These are phyloP conservation scores for Myripristis murdjan DNA, from an alignment of 2,797 vertebrate species.

Conservation along the genomic window DNA sequence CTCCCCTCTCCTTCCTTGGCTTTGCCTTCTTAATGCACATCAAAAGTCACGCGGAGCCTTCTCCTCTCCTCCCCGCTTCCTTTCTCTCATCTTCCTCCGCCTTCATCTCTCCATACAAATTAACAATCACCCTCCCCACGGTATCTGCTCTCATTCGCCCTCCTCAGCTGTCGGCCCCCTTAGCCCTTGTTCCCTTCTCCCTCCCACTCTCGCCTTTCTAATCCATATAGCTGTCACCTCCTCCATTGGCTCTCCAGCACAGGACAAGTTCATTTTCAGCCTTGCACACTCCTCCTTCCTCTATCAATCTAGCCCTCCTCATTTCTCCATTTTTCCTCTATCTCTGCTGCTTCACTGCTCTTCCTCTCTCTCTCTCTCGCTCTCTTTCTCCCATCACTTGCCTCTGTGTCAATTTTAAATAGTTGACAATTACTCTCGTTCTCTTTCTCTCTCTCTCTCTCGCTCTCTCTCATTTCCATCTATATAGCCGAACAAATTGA, in stretches of 20 bases:
- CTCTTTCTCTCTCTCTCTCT: conserved; percentile 12
- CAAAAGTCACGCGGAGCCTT: background rate
- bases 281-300: conserved; percentile 36
- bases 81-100: conserved; percentile 3
- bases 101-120: conserved; percentile 25
- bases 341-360: conserved; percentile 53
- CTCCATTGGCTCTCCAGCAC: conserved; percentile 68
- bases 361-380: conserved; percentile 11
- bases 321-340: conserved; percentile 57
- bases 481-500: conserved; percentile 9
- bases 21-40: background rate
- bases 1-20: conserved; percentile 6
- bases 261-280: conserved; percentile 78
- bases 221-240: conserved; percentile 76
- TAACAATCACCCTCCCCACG: background rate
- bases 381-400: conserved; percentile 49
- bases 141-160: background rate
- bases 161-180: background rate
- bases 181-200: background rate
- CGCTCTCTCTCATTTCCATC: background rate
- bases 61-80: background rate
- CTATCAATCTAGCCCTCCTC: conserved; percentile 64
- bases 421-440: conserved; percentile 60
- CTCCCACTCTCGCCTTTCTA: conserved; percentile 46
- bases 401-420: conserved; percentile 63